These are phyloP conservation scores for Variabilichromis moorii DNA, from an alignment of 2,113 vertebrate genomes.

Conservation along the genomic window DNA sequence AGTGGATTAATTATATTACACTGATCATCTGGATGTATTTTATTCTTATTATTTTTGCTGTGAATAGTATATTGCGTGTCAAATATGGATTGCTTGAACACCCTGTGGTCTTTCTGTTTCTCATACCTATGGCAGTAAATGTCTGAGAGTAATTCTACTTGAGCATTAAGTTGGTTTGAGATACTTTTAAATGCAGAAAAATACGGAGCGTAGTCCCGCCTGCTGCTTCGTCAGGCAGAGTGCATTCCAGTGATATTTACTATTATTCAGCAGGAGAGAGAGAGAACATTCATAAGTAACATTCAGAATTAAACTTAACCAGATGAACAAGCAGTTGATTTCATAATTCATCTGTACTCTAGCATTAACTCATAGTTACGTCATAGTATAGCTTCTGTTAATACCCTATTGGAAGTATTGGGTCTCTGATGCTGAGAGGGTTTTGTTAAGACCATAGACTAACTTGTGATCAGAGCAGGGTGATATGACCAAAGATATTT, in stretches of 20 bases:
- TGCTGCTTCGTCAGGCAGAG: not conserved
- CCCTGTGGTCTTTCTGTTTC: not conserved
- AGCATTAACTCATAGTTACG: not conserved
- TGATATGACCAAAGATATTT: not conserved
- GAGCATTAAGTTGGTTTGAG: not conserved
- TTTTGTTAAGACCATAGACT: not conserved
- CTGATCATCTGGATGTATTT: conserved; percentile 31
- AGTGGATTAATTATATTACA: conserved; percentile 47
- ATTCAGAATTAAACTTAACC: not conserved
- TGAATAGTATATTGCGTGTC: not conserved
- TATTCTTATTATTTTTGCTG: not conserved
- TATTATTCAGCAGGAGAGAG: not conserved
- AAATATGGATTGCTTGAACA: conserved; percentile 18
- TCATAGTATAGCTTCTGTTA: not conserved
- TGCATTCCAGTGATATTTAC: not conserved
- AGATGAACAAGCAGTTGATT: not conserved
- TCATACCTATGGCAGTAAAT: not conserved
- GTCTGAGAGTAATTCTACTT: not conserved
- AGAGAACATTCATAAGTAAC: not conserved
- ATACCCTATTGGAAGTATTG: not conserved
- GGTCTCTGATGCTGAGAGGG: not conserved
- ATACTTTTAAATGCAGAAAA: not conserved
- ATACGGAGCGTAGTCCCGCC: not conserved
- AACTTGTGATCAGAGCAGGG: not conserved
- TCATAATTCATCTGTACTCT: not conserved